phyloP scores from a whole-genome alignment of 1,140 invertebrate genomes.

The Lepidurus arcticus region DNA sequence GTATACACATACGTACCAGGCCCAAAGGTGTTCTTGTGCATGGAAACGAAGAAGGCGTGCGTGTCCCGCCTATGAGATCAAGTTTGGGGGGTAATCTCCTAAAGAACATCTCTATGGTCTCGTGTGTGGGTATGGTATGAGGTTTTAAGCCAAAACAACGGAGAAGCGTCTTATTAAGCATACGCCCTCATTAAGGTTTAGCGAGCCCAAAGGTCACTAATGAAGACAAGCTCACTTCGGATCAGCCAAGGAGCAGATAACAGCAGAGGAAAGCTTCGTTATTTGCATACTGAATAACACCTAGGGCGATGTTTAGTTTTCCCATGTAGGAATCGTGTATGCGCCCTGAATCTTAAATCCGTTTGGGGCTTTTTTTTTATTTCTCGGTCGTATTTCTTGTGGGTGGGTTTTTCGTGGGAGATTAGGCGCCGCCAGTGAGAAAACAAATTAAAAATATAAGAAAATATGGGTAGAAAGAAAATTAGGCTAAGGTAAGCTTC shows the following conservation, averaged over 20 bases:
- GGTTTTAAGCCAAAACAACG: not conserved
- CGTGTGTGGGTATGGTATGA: not conserved
- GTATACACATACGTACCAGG: not conserved
- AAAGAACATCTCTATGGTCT: not conserved
- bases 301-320: not conserved
- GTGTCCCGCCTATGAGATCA: slow-evolving; percentile 8
- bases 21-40: not conserved
- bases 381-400: too few relatives aligned
- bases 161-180: slow-evolving; percentile 14
- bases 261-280: not conserved
- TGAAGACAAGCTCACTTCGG: slow-evolving; percentile 1
- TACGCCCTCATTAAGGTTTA: slow-evolving; percentile 13
- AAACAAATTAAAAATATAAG: too few relatives aligned
- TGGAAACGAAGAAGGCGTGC: not conserved
- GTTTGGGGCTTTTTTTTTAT: not conserved
- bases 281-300: slow-evolving; percentile 22
- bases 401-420: too few relatives aligned
- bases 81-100: not conserved
- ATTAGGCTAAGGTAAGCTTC: too few relatives aligned
- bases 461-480: too few relatives aligned
- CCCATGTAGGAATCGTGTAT: not conserved
- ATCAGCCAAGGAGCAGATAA: not conserved
- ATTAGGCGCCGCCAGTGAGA: too few relatives aligned
- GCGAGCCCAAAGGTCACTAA: slow-evolving; percentile 5
- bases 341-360: not conserved